phyloP scores from a whole-genome alignment of 1,140 invertebrate genomes.

The Heliconius hewitsoni region DNA sequence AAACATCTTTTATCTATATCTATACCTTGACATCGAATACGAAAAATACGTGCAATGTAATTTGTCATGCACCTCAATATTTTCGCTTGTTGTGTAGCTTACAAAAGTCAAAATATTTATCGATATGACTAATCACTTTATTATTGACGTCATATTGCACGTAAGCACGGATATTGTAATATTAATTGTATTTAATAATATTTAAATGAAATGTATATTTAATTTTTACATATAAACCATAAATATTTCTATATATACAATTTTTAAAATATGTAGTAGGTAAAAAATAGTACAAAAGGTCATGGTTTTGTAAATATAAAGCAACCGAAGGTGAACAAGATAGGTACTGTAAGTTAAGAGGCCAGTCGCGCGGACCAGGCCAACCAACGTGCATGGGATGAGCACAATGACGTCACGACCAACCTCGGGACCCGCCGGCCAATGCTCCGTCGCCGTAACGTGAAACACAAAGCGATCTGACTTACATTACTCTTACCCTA shows the following conservation, averaged over 20 bases:
- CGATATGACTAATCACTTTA: constrained; percentile 16
- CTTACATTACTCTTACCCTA: neutral
- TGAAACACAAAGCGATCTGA: constrained; percentile 3
- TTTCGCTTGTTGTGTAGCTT: constrained; percentile 3
- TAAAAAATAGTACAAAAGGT: constrained; percentile 26
- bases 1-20: neutral
- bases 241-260: neutral
- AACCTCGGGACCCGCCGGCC: constrained; percentile 49
- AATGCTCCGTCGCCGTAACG: constrained; percentile 49
- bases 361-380: constrained; percentile 25
- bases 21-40: neutral
- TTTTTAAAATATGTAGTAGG: constrained; percentile 3
- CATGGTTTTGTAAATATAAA: constrained; percentile 28
- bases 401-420: constrained; percentile 53
- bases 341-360: constrained; percentile 32
- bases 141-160: constrained; percentile 18
- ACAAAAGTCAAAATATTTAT: neutral
- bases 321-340: constrained; percentile 32
- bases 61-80: neutral
- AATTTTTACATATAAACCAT: neutral
- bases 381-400: constrained; percentile 37
- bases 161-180: neutral
- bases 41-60: neutral
- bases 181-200: neutral
- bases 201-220: neutral